phyloP scores from a whole-genome alignment of 1,140 invertebrate species.

The Dinoponera quadriceps region DNA sequence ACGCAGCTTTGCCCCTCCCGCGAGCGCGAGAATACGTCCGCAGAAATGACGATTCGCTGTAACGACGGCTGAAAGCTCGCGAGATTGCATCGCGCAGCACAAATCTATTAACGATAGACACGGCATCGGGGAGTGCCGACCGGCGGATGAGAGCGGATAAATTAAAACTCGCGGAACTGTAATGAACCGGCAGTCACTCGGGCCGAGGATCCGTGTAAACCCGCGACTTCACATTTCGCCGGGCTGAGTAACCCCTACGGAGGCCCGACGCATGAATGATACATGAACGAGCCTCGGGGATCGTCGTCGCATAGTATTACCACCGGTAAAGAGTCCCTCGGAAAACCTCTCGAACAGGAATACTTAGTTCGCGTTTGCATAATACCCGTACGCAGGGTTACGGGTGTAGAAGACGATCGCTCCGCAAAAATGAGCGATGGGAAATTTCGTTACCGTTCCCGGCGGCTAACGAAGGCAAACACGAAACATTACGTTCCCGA shows the following conservation, averaged over 20 bases:
- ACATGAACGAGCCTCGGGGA: conserved; percentile 71
- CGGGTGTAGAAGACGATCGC: conserved; percentile 13
- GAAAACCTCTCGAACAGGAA: conserved; percentile 71
- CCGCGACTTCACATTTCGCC: conserved; percentile 57
- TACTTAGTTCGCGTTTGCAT: conserved; percentile 68
- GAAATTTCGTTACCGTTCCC: conserved; percentile 22
- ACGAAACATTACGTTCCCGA: neutral
- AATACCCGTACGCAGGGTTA: conserved; percentile 53
- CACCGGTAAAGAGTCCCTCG: conserved; percentile 69
- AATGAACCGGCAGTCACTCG: conserved; percentile 39
- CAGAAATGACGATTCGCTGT: neutral
- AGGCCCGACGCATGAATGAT: conserved; percentile 73
- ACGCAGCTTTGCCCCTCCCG: no score
- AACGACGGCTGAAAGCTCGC: neutral
- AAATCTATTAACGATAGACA: neutral
- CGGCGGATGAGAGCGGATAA: neutral
- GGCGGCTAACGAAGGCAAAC: neutral
- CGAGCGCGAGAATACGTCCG: no score
- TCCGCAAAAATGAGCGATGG: conserved; percentile 10
- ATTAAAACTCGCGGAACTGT: conserved; percentile 5
- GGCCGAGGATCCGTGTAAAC: conserved; percentile 48
- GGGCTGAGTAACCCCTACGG: conserved; percentile 62
- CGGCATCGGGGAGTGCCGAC: neutral
- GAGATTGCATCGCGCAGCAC: no score
- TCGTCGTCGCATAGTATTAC: conserved; percentile 71